Evolutionary conservation across 2,113 vertebrate genomes (phyloP).

Genomic region (Alaudala cheleensis): DNA sequence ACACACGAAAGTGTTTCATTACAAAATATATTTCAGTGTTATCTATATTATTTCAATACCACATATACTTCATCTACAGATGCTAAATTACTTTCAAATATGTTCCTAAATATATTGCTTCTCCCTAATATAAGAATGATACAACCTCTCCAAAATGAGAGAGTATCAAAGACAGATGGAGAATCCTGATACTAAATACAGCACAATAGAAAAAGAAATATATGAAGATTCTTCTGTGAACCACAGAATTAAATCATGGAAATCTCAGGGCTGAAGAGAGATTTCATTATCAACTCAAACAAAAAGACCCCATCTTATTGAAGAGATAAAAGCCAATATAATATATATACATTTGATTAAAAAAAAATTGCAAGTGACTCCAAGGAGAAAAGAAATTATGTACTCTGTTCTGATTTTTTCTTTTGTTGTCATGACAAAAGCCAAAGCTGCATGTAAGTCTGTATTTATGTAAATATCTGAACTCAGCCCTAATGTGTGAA

Average conservation of each 20-base stretch:
- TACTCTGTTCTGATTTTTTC: neutral
- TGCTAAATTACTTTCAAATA: neutral
- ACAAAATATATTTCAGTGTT: neutral
- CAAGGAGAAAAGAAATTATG: neutral
- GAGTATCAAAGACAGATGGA: neutral
- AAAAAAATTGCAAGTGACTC: neutral
- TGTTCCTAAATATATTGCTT: neutral
- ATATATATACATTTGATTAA: neutral
- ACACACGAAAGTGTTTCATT: neutral
- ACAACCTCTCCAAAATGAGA: neutral
- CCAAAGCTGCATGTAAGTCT: neutral
- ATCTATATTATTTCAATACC: neutral
- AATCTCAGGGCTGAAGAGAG: neutral
- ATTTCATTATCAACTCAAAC: neutral
- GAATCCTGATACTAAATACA: neutral
- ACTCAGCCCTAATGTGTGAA: neutral
- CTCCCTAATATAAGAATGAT: neutral
- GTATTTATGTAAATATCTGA: neutral
- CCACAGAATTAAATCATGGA: neutral
- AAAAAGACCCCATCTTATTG: neutral
- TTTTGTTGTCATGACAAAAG: neutral
- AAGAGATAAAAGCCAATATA: neutral
- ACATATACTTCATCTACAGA: neutral
- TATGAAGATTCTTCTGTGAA: neutral
- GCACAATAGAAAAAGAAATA: neutral